phyloP scores from a whole-genome alignment of 2,888 invertebrate species.

The Eupithecia subumbrata region DNA sequence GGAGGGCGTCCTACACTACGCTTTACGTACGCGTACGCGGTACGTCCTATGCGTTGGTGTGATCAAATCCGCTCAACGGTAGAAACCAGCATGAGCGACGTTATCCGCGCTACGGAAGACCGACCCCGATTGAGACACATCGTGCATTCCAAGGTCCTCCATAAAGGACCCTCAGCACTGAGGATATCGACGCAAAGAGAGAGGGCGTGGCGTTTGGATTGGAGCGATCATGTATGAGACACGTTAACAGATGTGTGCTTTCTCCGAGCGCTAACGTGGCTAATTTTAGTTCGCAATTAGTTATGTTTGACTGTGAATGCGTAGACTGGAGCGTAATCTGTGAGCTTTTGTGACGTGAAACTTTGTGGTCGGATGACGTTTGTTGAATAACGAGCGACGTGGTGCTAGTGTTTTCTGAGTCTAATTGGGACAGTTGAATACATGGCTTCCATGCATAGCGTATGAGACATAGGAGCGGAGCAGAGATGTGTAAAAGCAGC shows the following conservation, averaged over 20 bases:
- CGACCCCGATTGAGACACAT: no score
- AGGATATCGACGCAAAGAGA: no score
- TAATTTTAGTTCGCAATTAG: conserved; percentile 50
- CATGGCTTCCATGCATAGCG: background rate
- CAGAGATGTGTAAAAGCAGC: no score
- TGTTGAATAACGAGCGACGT: conserved; percentile 16
- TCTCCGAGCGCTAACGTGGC: conserved; percentile 39
- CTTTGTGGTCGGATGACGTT: conserved; percentile 11
- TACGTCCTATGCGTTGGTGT: no score
- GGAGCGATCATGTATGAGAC: conserved; percentile 30
- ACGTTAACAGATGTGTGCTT: conserved; percentile 45
- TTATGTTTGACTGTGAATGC: conserved; percentile 20
- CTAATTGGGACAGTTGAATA: conserved; percentile 6
- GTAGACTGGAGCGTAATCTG: conserved; percentile 9
- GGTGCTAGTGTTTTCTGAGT: background rate
- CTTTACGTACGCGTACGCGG: no score
- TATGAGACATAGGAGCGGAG: background rate
- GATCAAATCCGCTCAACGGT: no score
- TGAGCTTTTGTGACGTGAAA: conserved; percentile 12
- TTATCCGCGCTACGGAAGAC: no score
- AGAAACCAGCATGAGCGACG: no score
- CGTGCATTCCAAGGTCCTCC: no score
- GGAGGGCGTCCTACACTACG: no score
- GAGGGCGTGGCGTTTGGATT: background rate
- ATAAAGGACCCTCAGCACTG: no score